Base-by-base conservation (phyloP, 2,797 vertebrate genomes). In the Macropodus opercularis region DNA sequence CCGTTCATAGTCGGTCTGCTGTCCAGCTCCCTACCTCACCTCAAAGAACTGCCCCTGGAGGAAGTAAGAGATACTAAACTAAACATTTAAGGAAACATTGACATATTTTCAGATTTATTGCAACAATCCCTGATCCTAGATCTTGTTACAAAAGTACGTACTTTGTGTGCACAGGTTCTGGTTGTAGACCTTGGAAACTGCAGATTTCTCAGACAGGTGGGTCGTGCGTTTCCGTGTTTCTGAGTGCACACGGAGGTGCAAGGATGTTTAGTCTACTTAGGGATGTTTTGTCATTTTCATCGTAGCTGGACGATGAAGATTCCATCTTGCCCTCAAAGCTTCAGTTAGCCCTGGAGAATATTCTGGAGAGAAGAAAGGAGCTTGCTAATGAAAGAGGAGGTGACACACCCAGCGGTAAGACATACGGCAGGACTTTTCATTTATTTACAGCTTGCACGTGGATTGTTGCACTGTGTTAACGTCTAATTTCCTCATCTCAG, bases 311-410 rank as follows among this genome's bases (percentile, higher is more conserved):
- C 0, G 96, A 98, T 23, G 97, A 99, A 53, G 96, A 98, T 76
- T 94, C 94, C 19, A 97, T 98, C 65, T 91, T 99, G 57, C 97
- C 97, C n/a, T 93, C 94, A 23, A 99, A 98, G 80, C 94, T 98
- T 61, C 96, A 98, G 68, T 92, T 93, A 0, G 95, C 96, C 29
- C 90, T 99, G 36, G 97, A 98, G 54, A 95, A 95, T 8, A 92
- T 98, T 69, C 88, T 99, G 76, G 97, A 98, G 65, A 95, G 96
- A 85, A 93, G 96, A 82, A 91, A 92, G 3, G 95, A 98, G 56
- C 87, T 98, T 38, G 95, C 94, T 0, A 89, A 65, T 0, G 96
- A 97, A 59, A 92, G 91, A 78, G 94, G 81, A 62, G 81, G 93
- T 21, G 94, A 95, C 43, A 64, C 51, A 34, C 75, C 38, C 44